Evolutionary conservation across 2,797 vertebrate species (phyloP).

Genomic region (Hipposideros larvatus): DNA sequence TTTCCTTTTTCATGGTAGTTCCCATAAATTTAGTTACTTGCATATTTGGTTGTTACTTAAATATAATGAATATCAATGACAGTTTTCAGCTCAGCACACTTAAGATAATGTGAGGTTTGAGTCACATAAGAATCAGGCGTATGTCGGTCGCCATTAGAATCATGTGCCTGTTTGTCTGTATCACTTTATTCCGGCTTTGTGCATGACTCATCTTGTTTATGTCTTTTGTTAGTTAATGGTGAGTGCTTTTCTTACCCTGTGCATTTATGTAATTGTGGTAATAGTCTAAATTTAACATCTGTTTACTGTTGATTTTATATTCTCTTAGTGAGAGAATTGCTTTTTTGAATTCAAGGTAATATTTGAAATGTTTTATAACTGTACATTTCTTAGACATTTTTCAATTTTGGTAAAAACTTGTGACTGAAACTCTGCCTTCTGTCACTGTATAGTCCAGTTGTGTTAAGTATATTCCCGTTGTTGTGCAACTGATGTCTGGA

Average conservation of each 20-base stretch:
- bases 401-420: too few species aligned
- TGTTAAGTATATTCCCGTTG: too few species aligned
- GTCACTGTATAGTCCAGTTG: too few species aligned
- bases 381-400: too few species aligned
- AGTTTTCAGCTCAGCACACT: background rate
- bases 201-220: background rate
- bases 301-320: background rate
- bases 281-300: background rate
- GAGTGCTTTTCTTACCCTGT: background rate
- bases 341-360: background rate
- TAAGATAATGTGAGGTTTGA: background rate
- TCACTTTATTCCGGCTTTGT: background rate
- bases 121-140: background rate
- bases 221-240: background rate
- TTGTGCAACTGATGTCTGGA: too few species aligned
- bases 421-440: too few species aligned
- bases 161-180: background rate
- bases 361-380: background rate
- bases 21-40: background rate
- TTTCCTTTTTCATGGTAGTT: too few species aligned
- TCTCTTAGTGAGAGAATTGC: background rate
- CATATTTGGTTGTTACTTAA: background rate
- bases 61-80: background rate
- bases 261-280: background rate
- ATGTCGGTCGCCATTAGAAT: background rate